These are phyloP conservation scores for Geotrupes spiniger DNA, from an alignment of 2,888 invertebrate genomes.

Conservation along the genomic window DNA sequence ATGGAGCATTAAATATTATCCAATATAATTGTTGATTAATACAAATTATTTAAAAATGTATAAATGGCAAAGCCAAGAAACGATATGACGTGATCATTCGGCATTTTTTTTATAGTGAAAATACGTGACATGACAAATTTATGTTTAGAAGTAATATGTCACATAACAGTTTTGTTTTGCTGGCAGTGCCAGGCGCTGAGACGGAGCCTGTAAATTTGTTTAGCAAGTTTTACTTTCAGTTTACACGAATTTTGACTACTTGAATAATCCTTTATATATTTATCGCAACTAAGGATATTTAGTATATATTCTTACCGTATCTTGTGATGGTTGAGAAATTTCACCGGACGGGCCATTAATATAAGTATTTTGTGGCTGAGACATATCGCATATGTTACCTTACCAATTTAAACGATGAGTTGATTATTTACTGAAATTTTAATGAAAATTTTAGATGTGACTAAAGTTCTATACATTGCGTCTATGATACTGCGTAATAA, in stretches of 20 bases:
- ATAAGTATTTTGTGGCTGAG: slow-evolving; percentile 24
- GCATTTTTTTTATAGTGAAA: too few relatives aligned
- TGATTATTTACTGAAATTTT: slow-evolving; percentile 1
- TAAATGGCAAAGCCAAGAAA: too few relatives aligned
- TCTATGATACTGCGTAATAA: too few relatives aligned
- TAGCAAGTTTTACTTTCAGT: slow-evolving; percentile 9
- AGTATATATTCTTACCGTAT: slow-evolving; percentile 16
- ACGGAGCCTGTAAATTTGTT: slow-evolving; percentile 11
- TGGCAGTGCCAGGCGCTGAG: slow-evolving; percentile 25
- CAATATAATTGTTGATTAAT: too few relatives aligned
- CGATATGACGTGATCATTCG: too few relatives aligned
- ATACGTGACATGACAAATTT: slow-evolving; percentile 1
- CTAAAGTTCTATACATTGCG: too few relatives aligned
- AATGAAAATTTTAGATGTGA: neutral
- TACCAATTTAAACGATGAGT: neutral
- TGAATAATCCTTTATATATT: too few relatives aligned
- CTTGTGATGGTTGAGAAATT: slow-evolving; percentile 13
- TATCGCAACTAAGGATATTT: neutral
- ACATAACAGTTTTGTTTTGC: slow-evolving; percentile 24
- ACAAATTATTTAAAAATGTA: too few relatives aligned
- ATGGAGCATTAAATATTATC: too few relatives aligned
- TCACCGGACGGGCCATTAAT: slow-evolving; percentile 26
- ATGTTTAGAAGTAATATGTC: slow-evolving; percentile 24
- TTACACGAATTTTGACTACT: slow-evolving; percentile 12
- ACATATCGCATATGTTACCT: slow-evolving; percentile 18